phyloP scores from a whole-genome alignment of 2,113 vertebrate genomes.

The Colaptes auratus region DNA sequence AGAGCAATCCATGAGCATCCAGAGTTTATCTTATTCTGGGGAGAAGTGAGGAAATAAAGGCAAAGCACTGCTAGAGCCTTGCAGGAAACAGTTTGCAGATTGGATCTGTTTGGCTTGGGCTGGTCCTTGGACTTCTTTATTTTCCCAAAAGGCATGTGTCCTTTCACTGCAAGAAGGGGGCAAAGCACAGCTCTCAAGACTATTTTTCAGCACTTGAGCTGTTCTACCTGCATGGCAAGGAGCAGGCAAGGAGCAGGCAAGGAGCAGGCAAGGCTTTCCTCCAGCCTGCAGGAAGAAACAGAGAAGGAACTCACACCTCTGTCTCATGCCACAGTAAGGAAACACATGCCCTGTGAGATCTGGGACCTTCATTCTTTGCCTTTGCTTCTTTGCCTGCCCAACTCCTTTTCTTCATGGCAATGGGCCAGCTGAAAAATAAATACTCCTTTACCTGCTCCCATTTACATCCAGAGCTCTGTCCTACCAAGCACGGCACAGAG shows the following conservation, averaged over 20 bases:
- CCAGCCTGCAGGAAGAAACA: conserved; percentile 28
- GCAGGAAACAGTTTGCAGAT: background rate
- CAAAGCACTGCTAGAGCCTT: background rate
- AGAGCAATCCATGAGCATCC: background rate
- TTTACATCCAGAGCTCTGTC: conserved; percentile 20
- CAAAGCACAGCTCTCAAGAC: background rate
- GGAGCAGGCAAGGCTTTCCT: background rate
- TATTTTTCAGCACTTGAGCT: background rate
- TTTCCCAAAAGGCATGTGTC: background rate
- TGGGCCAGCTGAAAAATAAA: background rate
- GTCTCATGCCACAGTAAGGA: background rate
- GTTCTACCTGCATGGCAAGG: conserved; percentile 8
- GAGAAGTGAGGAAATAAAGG: background rate
- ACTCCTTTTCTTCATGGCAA: background rate
- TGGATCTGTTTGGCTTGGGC: background rate
- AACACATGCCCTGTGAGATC: conserved; percentile 32
- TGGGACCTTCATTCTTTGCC: background rate
- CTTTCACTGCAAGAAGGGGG: background rate
- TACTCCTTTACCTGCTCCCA: conserved; percentile 19
- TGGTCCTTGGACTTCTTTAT: background rate
- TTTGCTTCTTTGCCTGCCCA: conserved; percentile 34
- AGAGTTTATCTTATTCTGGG: background rate
- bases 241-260: conserved; percentile 3
- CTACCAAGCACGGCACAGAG: background rate
- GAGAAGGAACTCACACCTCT: conserved; percentile 12